Base-by-base conservation (phyloP, 2,797 vertebrate species). In the Masticophis lateralis region DNA sequence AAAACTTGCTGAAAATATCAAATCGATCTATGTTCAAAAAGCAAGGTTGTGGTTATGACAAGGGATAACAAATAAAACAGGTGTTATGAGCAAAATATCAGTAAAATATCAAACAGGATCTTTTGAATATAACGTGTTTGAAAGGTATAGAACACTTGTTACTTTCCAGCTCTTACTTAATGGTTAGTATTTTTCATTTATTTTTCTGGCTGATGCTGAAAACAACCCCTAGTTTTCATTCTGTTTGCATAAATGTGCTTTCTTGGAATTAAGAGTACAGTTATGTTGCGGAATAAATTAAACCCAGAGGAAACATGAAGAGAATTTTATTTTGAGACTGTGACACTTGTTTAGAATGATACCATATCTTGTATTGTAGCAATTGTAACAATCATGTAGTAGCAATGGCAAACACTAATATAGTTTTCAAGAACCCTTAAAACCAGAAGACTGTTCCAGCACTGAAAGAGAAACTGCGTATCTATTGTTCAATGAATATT, bases 1-100 rank as follows among this genome's bases (percentile, higher is more conserved):
- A 53, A 3, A 90, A 0, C 60, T 47, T 94, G 87, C 66, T 89
- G 89, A 92, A 92, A 94, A 92, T 47, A 93, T 18, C 92, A 92
- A 91, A 55, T 53, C 87, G 89, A 11, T 37, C 28, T 79, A 43
- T 86, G 20, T 25, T 20, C 5, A 13, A 89, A 79, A 93, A 13
- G 5, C 0, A 88, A 57, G 59, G 43, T 60, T 59, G 63, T 79
- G 87, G 20, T 87, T 43, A 87, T 8, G 91, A 51, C 27, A 92
- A 88, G 91, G 16, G 9, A 57, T 1, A 66, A 83, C 60, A 74
- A 86, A 87, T 79, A 87, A 16, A 1, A 1, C 13, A 2, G 43
- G 1, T 56, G 0, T 0, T 60, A 28, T 53, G 57, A 92, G 79
- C 8, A 94, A 94, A 92, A 88, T 90, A 56, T 25, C 86, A 90